phyloP scores from a whole-genome alignment of 2,113 vertebrate genomes.

The Phalacrocorax brasilianus region DNA sequence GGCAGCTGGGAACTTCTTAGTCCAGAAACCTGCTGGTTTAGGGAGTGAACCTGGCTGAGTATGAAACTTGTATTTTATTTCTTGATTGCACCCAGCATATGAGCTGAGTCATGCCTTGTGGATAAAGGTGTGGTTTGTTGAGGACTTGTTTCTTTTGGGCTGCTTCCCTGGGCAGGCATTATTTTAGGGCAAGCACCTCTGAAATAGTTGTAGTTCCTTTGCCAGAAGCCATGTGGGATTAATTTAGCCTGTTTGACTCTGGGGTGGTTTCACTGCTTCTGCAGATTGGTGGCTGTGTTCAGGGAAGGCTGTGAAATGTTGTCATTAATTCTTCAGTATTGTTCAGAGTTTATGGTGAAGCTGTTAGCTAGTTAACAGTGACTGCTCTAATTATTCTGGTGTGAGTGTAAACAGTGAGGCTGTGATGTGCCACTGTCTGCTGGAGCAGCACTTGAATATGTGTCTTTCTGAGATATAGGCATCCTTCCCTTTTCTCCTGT shows the following conservation, averaged over 20 bases:
- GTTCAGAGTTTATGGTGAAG: background rate
- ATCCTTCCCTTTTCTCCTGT: background rate
- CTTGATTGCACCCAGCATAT: background rate
- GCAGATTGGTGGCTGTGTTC: background rate
- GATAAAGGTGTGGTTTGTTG: slow-evolving; percentile 21
- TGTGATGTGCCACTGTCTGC: background rate
- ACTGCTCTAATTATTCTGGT: slow-evolving; percentile 34
- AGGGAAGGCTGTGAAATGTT: background rate
- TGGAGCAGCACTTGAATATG: background rate
- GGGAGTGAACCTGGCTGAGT: background rate
- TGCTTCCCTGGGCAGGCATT: background rate
- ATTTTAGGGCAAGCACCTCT: background rate
- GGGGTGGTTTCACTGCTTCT: background rate
- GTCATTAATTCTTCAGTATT: slow-evolving; percentile 8
- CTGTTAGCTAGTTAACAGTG: slow-evolving; percentile 41
- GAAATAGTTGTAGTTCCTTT: background rate
- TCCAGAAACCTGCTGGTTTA: background rate
- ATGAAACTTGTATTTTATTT: background rate
- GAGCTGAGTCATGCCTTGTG: slow-evolving; percentile 21
- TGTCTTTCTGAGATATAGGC: background rate
- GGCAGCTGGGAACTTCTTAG: background rate
- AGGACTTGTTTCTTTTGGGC: slow-evolving; percentile 14
- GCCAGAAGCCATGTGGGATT: background rate
- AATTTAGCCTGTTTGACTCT: background rate
- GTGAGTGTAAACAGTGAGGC: slow-evolving; percentile 8